Evolutionary conservation across 2,888 invertebrate genomes (phyloP).

Genomic region (Hirtodrosophila trivittata): DNA sequence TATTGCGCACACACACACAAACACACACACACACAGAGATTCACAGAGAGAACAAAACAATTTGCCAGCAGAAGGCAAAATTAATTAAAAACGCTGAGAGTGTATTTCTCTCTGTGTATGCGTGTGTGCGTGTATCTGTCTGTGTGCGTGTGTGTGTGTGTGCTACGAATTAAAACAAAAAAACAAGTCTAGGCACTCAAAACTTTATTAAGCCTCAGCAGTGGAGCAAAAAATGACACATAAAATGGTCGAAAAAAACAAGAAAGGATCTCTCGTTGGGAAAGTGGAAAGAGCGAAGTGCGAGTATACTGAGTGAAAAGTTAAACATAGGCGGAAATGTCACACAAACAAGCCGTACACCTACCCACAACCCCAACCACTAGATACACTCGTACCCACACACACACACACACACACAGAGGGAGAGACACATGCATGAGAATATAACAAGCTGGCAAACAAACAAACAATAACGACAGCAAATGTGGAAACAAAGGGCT

Average conservation of each 20-base stretch:
- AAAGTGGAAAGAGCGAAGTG: conserved; percentile 31
- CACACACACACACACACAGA: conserved; percentile 7
- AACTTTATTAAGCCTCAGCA: conserved; percentile 73
- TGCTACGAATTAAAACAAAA: conserved; percentile 63
- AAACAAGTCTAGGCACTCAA: conserved; percentile 78
- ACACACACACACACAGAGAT: conserved; percentile 15
- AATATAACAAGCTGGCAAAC: conserved; percentile 62
- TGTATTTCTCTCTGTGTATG: conserved; percentile 26
- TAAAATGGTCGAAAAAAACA: conserved; percentile 65
- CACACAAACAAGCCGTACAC: conserved; percentile 69
- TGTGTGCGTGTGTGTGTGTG: conserved; percentile 11
- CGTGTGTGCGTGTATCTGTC: conserved; percentile 5
- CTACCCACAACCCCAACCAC: conserved; percentile 28
- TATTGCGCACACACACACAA: conserved; percentile 30
- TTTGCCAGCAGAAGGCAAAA: conserved; percentile 63
- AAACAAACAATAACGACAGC: conserved; percentile 72
- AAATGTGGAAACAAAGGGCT: conserved; percentile 74
- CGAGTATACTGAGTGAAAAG: conserved; percentile 63
- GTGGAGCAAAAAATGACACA: conserved; percentile 65
- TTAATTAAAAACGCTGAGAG: conserved; percentile 64
- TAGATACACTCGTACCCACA: conserved; percentile 34
- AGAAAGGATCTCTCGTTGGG: conserved; percentile 19
- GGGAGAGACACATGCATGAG: conserved; percentile 26
- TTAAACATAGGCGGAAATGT: conserved; percentile 77
- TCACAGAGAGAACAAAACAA: conserved; percentile 41